Conservation (phyloP, 2,797 vertebrate species). For the Hydrophis major region DNA sequence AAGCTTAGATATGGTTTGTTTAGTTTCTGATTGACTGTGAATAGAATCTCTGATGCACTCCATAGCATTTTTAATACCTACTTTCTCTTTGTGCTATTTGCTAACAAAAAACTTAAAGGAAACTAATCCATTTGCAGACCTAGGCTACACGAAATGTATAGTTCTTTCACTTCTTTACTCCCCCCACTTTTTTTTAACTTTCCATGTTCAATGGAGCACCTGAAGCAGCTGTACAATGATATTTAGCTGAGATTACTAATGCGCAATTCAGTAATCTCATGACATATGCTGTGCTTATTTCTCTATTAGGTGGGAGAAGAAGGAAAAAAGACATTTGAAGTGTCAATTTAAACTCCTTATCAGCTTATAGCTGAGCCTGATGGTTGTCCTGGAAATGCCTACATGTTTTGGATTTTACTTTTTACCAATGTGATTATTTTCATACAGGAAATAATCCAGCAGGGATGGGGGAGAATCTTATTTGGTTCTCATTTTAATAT, state of each 20-base stretch:
- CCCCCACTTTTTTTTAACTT: neutral
- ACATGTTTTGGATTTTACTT: neutral
- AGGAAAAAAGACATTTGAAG: neutral
- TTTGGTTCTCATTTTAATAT: neutral
- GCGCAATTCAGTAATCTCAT: neutral
- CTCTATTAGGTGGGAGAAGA: neutral
- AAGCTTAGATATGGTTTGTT: neutral
- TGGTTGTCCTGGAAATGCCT: neutral
- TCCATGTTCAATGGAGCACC: neutral
- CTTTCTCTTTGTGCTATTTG: neutral
- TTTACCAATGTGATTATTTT: neutral
- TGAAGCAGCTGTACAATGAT: neutral
- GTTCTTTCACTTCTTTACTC: neutral
- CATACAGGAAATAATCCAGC: neutral
- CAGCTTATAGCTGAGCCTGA: neutral
- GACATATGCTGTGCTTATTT: neutral
- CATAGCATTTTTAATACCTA: neutral
- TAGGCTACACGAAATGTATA: neutral
- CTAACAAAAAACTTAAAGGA: neutral
- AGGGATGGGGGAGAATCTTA: neutral
- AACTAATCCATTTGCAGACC: neutral
- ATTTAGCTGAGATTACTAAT: neutral
- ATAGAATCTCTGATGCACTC: neutral
- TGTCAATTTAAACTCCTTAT: neutral
- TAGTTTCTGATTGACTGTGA: neutral